These are phyloP conservation scores for Oligia latruncula DNA, from an alignment of 2,888 invertebrate species.

Conservation along the genomic window DNA sequence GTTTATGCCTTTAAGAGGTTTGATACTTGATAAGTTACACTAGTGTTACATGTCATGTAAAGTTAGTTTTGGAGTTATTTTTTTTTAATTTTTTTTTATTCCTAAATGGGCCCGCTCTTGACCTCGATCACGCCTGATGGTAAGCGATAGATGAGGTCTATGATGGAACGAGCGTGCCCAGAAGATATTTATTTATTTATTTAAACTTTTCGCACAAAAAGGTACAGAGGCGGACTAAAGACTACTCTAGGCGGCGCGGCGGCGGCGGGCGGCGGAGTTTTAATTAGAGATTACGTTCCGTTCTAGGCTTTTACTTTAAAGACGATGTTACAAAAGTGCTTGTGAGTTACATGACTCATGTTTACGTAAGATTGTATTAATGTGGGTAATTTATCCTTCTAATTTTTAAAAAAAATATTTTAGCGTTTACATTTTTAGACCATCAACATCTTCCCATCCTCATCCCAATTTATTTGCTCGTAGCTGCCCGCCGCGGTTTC, in stretches of 20 bases:
- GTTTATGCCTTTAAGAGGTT: constrained; percentile 91
- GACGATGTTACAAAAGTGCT: background rate
- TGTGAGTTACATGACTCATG: background rate
- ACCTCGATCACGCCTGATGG: no score
- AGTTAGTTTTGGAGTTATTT: background rate
- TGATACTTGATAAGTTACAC: constrained; percentile 3
- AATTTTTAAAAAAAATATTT: background rate
- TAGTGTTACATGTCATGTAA: background rate
- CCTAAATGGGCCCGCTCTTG: no score
- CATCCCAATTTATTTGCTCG: background rate
- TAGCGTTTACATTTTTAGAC: background rate
- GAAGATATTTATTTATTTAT: no score
- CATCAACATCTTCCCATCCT: no score
- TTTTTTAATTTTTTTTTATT: no score
- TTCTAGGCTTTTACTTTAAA: background rate
- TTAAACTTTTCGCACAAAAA: no score
- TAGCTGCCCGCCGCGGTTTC: no score
- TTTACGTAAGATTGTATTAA: background rate
- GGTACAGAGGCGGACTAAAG: no score
- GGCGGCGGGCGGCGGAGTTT: background rate
- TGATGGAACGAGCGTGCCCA: no score
- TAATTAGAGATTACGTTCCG: background rate
- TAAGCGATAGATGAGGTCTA: no score
- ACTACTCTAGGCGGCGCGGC: no score
- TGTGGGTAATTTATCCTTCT: background rate